These are phyloP conservation scores for Ciconia boyciana DNA, from an alignment of 2,113 vertebrate genomes.

Conservation along the genomic window DNA sequence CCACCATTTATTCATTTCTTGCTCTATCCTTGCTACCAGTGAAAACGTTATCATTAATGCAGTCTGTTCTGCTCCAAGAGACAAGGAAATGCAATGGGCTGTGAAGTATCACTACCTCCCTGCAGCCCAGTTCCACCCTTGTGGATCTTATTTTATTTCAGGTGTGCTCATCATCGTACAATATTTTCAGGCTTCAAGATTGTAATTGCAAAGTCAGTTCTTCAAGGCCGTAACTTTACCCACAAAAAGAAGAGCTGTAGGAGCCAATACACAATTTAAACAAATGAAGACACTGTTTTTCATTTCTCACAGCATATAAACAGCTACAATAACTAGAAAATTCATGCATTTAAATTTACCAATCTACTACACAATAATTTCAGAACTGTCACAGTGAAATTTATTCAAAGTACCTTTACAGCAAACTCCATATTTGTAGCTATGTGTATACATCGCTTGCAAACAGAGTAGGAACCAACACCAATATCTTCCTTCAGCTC, in stretches of 20 bases:
- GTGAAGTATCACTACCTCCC: not conserved
- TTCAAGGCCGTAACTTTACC: not conserved
- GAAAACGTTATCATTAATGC: not conserved
- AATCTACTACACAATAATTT: not conserved
- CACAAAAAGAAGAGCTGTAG: not conserved
- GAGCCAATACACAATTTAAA: not conserved
- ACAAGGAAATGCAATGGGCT: not conserved
- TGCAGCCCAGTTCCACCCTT: not conserved
- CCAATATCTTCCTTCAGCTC: conserved; percentile 97
- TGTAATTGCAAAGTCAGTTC: not conserved
- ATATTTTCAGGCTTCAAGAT: not conserved
- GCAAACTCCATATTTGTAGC: conserved; percentile 92
- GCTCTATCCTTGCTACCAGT: not conserved
- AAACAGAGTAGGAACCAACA: conserved; percentile 95
- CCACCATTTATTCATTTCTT: not conserved
- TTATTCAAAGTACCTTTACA: conserved; percentile 84
- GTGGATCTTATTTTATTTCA: not conserved
- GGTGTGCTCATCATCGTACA: fast-evolving
- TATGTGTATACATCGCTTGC: conserved; percentile 91
- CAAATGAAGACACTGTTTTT: not conserved
- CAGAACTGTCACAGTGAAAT: not conserved
- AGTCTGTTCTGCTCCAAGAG: not conserved
- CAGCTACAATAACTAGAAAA: not conserved
- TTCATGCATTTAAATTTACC: not conserved
- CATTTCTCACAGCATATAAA: not conserved